Base-by-base conservation (phyloP, 2,797 vertebrate species). In the Pantherophis vulpinus region DNA sequence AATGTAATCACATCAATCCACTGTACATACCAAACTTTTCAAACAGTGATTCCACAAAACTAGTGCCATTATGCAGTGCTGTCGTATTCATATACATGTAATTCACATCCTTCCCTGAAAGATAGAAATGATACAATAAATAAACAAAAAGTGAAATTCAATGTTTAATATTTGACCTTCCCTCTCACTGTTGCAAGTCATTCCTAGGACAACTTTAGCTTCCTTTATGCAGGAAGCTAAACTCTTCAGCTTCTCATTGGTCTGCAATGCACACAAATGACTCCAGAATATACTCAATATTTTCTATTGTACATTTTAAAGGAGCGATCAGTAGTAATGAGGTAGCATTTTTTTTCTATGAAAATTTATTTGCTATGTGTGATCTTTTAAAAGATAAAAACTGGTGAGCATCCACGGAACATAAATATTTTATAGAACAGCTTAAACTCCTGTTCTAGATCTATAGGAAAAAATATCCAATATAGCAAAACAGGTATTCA, bases 1-100 rank as follows among this genome's bases (percentile, higher is more conserved):
- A 83, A 23, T 83, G 42, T 83, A 47, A 83, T 83, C 37, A 83
- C 20, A 83, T 83, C 74, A 47, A 42, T 83, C 37, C 20, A n/a
- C 12, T 29, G 47, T n/a, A 59, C 93, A 2, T 98, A 99, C 99
- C 99, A 90, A 99, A 99, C 95, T 98, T 98, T 94, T 99, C 99
- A 95, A 99, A 99, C 91, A 99, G 98, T 42, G 99, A 99, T 97
- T 99, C 99, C 92, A 99, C 99, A 6, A 99, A 99, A 97, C 99
- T 99, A 89, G 99, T 99, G 95, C 99, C 99, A 6, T 99, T 99
- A 97, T 98, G 98, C 93, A 99, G 98, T 91, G 99, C 98, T 0
- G 98, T 98, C 0, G 99, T 99, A 98, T 99, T 99, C 98, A 99
- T 98, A 0, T 99, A 99, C 96, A 99, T 98, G 95, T 98, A 98